Evolutionary conservation across 2,888 invertebrate species (phyloP).

Genomic region (Rhorus exstirpatorius): DNA sequence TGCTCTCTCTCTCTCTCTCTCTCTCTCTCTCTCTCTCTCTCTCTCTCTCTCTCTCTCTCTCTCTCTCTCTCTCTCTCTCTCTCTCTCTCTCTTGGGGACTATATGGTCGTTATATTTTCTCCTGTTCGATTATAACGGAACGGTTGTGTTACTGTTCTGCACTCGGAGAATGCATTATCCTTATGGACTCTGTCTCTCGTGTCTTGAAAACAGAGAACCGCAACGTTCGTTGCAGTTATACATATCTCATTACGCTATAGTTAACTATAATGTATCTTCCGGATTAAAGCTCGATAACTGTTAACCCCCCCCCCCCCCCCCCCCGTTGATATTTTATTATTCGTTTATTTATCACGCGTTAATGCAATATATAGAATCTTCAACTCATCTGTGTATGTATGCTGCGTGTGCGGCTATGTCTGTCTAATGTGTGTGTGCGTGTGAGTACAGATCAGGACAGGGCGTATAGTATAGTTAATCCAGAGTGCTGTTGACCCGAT

Average conservation of each 20-base stretch:
- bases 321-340: constrained; percentile 56
- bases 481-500: constrained; percentile 82
- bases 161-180: constrained; percentile 66
- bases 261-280: constrained; percentile 51
- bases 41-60: constrained; percentile 29
- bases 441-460: constrained; percentile 41
- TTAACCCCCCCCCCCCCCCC: constrained; percentile 51
- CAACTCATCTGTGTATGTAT: constrained; percentile 22
- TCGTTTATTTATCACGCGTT: constrained; percentile 65
- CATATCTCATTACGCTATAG: constrained; percentile 56
- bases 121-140: constrained; percentile 68
- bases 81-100: constrained; percentile 25
- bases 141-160: constrained; percentile 54
- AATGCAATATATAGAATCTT: constrained; percentile 36
- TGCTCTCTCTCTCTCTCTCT: constrained; percentile 43
- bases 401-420: constrained; percentile 1
- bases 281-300: constrained; percentile 65
- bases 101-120: constrained; percentile 59
- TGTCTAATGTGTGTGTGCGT: constrained; percentile 5
- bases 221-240: constrained; percentile 57
- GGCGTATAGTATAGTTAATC: constrained; percentile 75
- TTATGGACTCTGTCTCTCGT: constrained; percentile 18
- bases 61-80: constrained; percentile 6
- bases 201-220: constrained; percentile 53
- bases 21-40: constrained; percentile 13